Evolutionary conservation across 2,888 invertebrate species (phyloP).

Genomic region (Eupithecia inturbata): DNA sequence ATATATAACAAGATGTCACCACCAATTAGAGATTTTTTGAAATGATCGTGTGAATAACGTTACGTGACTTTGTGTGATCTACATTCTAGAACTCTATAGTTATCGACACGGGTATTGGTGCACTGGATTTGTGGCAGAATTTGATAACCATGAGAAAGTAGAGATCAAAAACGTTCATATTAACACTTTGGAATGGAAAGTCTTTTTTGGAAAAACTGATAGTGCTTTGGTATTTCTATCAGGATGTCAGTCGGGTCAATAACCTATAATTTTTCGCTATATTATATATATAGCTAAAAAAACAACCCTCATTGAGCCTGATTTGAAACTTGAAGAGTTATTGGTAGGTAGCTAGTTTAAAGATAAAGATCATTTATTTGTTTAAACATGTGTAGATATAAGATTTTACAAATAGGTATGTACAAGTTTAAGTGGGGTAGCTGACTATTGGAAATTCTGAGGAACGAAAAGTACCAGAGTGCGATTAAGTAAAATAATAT

Average conservation of each 20-base stretch:
- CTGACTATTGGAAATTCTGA: neutral
- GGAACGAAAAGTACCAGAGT: no score
- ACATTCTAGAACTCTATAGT: neutral
- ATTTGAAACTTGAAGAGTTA: neutral
- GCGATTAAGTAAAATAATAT: no score
- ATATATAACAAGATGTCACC: conserved; percentile 21
- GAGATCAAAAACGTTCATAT: neutral
- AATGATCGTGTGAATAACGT: neutral
- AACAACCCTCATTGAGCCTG: neutral
- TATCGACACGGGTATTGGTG: neutral
- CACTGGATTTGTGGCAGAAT: neutral
- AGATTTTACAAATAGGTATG: no score
- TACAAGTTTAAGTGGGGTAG: neutral
- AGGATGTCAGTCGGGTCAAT: neutral
- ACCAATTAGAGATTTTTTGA: conserved; percentile 16
- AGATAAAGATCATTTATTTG: no score
- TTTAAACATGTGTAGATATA: no score
- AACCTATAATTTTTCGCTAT: no score
- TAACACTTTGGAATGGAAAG: neutral
- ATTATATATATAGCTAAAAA: neutral
- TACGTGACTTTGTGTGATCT: neutral
- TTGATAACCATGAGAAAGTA: neutral
- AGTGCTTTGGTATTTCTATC: neutral
- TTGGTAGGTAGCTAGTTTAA: no score
- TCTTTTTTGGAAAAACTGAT: neutral